Conservation (phyloP, 1,140 invertebrate species). For the Geopemphigus sp. region DNA sequence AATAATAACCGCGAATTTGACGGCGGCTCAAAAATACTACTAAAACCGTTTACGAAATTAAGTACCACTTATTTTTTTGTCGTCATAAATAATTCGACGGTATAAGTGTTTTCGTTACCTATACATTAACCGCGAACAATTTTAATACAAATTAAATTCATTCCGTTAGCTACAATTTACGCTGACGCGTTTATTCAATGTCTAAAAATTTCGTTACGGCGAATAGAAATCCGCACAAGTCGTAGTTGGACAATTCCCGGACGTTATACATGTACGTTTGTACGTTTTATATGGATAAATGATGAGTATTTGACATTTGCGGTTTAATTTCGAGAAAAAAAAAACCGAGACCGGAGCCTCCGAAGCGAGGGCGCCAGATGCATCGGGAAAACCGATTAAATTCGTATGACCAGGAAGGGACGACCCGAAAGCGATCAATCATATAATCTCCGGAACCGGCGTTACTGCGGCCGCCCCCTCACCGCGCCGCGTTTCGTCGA, state of each 20-base stretch:
- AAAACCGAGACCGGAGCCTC: background rate
- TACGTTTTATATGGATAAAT: conserved; percentile 2
- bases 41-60: conserved; percentile 5
- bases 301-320: conserved; percentile 9
- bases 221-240: too few species aligned
- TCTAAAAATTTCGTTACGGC: too few species aligned
- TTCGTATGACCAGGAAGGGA: conserved; percentile 21
- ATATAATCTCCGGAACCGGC: conserved; percentile 22
- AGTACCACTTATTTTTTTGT: background rate
- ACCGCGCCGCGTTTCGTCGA: background rate
- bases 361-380: conserved; percentile 30
- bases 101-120: too few species aligned
- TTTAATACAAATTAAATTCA: too few species aligned
- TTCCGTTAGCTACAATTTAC: too few species aligned
- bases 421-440: conserved; percentile 44
- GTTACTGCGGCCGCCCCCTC: background rate
- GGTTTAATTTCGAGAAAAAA: conserved; percentile 28
- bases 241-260: too few species aligned
- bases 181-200: too few species aligned
- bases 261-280: too few species aligned
- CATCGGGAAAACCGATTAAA: conserved; percentile 46
- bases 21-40: background rate
- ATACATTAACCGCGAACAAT: too few species aligned
- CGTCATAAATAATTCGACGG: too few species aligned
- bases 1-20: background rate